Evolutionary conservation across 1,140 invertebrate species (phyloP), one percentile per base, ranked within the genome.

Genomic region (Zaprionus camerounensis): DNA sequence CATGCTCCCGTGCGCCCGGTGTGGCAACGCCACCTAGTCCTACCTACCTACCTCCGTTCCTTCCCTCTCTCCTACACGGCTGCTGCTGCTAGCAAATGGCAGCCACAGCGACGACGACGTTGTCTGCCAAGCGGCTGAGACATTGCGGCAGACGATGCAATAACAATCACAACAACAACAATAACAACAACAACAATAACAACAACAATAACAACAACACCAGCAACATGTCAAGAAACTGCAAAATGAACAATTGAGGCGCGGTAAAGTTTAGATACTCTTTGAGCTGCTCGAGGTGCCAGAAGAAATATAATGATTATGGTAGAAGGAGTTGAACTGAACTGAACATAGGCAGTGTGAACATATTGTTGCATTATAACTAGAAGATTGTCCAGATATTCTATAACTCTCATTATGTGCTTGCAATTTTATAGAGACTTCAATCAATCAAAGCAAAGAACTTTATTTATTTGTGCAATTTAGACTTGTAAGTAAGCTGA

Each of bases 71-170:
- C 24, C 24, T 26, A 5, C 4, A 26, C 24, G 0, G 4, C 24
- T 69, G 41, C 36, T 51, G 22, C 53, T 41, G 22, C 49, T 36
- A 64, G 53, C 66, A 58, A 58, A 24, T 74, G 72, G 67, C 73
- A 76, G 73, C 73, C 66, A 72, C 66, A 65, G 51, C 67, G 76
- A 61, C 76, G 69, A 64, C 49, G 62, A 11, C 55, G 49, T 28
- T 62, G 82, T 82, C 83, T 80, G 72, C 80, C 77, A 82, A 69
- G 36, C 75, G 78, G 69, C 85, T 71, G 65, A 87, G 84, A 87
- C 81, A 88, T 83, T 84, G 74, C 85, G 84, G 84, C 84, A 87
- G 84, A 87, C 84, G 72, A 62, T 83, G 84, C 84, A 88, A 87
- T 88, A 88, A 88, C 78, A 81, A 62, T 53, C 62, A 71, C 76